Evolutionary conservation across 2,888 invertebrate species (phyloP), one percentile per base, ranked within the genome.

Genomic region (Archaeoteleia sp.): DNA sequence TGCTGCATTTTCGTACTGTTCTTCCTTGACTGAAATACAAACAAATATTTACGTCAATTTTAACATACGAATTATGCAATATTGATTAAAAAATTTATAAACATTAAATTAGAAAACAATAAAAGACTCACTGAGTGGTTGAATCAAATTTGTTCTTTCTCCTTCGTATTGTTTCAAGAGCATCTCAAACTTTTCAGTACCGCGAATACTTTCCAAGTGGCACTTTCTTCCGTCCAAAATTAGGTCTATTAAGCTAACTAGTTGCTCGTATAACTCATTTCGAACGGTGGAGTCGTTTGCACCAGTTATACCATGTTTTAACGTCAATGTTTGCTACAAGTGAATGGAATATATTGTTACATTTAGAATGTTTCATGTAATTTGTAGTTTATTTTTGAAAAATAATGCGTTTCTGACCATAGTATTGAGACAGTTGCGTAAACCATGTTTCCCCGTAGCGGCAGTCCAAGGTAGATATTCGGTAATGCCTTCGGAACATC

Each of bases 381-480:
- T 25, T 42, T n/a, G n/a, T n/a, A n/a, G n/a, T n/a, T n/a, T n/a
- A n/a, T n/a, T n/a, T n/a, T n/a, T n/a, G n/a, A n/a, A 30, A 17
- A 20, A 15, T 6, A 7, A 29, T 40, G 7, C 49, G 9, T 60
- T n/a, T 25, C 23, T 23, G 46, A 83, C 82, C 83, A 85, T 83
- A 1, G 77, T 82, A n/a, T 75, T 79, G 0, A 85, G 76, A 51
- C 82, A 80, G 32, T 75, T 78, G 57, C 79, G 73, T 7, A 85
- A 62, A 0, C 88, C 88, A 25, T 85, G 82, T 45, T 87, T 86
- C 3, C 92, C 92, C 7, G 87, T 82, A 43, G 90, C 88, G 1
- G 91, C 90, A 0, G 93, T 92, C 94, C 94, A 95, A 0, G 94
- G 93, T 9, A 92, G 82, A 80, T 91, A 92, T 78, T 93, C 92